phyloP scores from a whole-genome alignment of 2,797 vertebrate genomes.

The Tadarida brasiliensis region DNA sequence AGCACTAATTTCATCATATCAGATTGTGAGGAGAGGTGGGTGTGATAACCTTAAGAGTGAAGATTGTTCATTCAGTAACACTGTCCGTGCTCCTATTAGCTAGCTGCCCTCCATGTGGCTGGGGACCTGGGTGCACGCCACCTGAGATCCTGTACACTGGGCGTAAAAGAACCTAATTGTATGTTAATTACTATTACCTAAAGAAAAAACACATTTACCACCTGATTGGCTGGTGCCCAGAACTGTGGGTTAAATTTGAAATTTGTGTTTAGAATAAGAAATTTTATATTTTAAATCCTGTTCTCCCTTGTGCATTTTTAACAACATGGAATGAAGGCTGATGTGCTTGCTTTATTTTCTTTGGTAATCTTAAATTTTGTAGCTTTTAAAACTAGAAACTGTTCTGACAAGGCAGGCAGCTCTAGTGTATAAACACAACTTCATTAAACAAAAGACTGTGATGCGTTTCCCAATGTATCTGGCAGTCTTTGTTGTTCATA shows the following conservation, averaged over 20 bases:
- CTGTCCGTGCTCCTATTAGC: neutral
- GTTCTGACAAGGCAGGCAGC: slow-evolving; percentile 76
- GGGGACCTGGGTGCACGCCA: slow-evolving; percentile 40
- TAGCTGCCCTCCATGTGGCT: slow-evolving; percentile 48
- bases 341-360: slow-evolving; percentile 81
- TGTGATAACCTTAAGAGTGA: slow-evolving; percentile 49
- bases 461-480: slow-evolving; percentile 79
- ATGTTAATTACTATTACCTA: neutral
- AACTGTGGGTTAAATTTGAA: slow-evolving; percentile 76
- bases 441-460: slow-evolving; percentile 64
- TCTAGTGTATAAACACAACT: slow-evolving; percentile 71
- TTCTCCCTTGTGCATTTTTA: slow-evolving; percentile 73
- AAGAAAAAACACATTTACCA: neutral
- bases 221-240: slow-evolving; percentile 52
- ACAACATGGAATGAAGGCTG: slow-evolving; percentile 72
- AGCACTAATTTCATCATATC: slow-evolving; percentile 68
- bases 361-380: slow-evolving; percentile 69
- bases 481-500: slow-evolving; percentile 78
- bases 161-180: slow-evolving; percentile 29
- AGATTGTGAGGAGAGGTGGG: slow-evolving; percentile 59
- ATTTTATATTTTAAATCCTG: slow-evolving; percentile 70
- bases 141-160: slow-evolving; percentile 10
- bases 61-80: slow-evolving; percentile 2
- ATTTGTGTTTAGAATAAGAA: slow-evolving; percentile 71
- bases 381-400: slow-evolving; percentile 80